A percentile compares a stretch with the other conserved stretches of the same genome.
Evolutionary conservation across 30 jellyfish, hydroid and myxozoan genomes (phyloP).

Genomic region (Pelagia noctiluca): DNA sequence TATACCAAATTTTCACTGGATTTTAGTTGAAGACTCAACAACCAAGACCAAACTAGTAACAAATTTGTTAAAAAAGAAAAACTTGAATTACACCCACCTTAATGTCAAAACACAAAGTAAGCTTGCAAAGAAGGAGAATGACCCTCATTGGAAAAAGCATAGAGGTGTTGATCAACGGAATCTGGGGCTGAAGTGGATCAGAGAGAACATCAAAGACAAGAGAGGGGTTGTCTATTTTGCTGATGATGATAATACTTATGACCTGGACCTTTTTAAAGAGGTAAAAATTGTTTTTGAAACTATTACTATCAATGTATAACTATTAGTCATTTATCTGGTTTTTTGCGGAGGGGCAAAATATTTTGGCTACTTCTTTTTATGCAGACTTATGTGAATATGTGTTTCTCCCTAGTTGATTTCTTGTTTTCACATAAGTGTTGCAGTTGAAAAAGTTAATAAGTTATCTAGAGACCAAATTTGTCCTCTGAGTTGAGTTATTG

Average conservation of each 20-base stretch:
- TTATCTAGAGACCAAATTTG: no score
- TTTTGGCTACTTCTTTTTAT: no score
- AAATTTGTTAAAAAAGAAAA: slow-evolving; percentile 19
- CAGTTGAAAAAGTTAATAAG: no score
- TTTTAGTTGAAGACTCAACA: slow-evolving; percentile 82
- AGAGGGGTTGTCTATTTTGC: slow-evolving; percentile 90
- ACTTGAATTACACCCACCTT: slow-evolving; percentile 59
- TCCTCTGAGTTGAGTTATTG: no score
- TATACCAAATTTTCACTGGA: slow-evolving; percentile 79
- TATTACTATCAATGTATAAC: no score
- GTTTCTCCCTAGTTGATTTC: no score
- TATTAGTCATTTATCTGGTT: no score
- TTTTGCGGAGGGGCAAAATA: no score
- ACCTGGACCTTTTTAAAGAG: slow-evolving; percentile 73
- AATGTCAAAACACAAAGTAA: slow-evolving; percentile 52
- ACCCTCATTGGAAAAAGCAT: slow-evolving; percentile 79
- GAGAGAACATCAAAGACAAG: slow-evolving; percentile 54
- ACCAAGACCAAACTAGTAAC: slow-evolving; percentile 36
- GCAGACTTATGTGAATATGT: no score
- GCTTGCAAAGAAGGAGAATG: slow-evolving; percentile 31
- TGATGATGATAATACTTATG: slow-evolving; percentile 95
- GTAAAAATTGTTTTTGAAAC: no score
- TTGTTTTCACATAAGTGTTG: no score
- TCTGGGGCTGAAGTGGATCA: slow-evolving; percentile 78
- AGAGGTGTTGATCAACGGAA: slow-evolving; percentile 93